A percentile compares a stretch with the other conserved stretches of the same genome.
These are phyloP conservation scores for Saturnia pavonia DNA, from an alignment of 2,888 invertebrate genomes.

Conservation along the genomic window DNA sequence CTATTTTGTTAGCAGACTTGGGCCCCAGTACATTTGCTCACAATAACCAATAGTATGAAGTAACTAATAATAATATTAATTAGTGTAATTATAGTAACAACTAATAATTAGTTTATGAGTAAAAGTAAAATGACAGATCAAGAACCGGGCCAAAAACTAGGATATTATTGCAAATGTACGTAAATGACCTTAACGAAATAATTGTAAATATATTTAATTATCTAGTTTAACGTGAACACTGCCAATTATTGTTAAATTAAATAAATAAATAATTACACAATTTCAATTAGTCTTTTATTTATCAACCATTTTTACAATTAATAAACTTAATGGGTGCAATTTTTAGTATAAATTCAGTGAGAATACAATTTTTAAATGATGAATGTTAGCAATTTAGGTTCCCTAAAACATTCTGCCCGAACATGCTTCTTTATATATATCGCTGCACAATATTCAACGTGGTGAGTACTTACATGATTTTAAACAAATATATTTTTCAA, in stretches of 20 bases:
- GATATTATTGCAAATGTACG: background rate
- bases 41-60: too few relatives aligned
- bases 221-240: conserved; percentile 47
- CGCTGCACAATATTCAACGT: background rate
- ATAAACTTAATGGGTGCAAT: conserved; percentile 58
- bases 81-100: too few relatives aligned
- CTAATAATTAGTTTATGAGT: too few relatives aligned
- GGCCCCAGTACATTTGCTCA: too few relatives aligned
- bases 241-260: conserved; percentile 47
- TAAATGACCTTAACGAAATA: background rate
- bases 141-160: too few relatives aligned
- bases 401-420: background rate
- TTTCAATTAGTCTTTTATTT: conserved; percentile 67
- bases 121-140: too few relatives aligned
- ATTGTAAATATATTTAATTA: conserved; percentile 16
- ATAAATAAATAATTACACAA: conserved; percentile 57
- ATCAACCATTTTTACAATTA: conserved; percentile 65
- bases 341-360: conserved; percentile 59
- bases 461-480: background rate
- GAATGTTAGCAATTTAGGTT: background rate
- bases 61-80: too few relatives aligned
- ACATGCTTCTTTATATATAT: background rate
- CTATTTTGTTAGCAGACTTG: too few relatives aligned
- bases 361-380: conserved; percentile 20
- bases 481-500: too few relatives aligned